phyloP scores from a whole-genome alignment of 2,113 vertebrate species.

The Tupaia chinensis region DNA sequence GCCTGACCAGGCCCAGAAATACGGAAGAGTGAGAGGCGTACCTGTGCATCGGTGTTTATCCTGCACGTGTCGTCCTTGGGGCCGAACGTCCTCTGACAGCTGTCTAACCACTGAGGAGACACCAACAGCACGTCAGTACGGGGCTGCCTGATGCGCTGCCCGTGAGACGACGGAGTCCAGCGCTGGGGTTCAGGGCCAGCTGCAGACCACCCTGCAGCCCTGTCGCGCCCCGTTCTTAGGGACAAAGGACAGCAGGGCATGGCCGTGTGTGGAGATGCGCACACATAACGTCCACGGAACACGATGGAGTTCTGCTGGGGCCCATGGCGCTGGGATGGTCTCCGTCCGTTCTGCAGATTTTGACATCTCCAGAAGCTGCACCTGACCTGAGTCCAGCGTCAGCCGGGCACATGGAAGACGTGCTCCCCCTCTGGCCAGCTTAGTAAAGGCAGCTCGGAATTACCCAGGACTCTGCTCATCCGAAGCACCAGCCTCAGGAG shows the following conservation, averaged over 20 bases:
- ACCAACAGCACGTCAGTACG: not conserved
- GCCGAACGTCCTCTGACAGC: constrained; percentile 97
- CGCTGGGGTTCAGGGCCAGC: no score
- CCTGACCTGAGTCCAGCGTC: constrained; percentile 85
- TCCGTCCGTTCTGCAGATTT: constrained; percentile 70
- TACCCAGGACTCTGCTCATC: constrained; percentile 88
- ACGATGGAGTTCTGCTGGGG: not conserved
- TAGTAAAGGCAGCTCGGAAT: constrained; percentile 92
- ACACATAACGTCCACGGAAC: not conserved
- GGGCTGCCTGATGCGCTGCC: no score
- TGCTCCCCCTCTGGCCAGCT: constrained; percentile 87
- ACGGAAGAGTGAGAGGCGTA: constrained; percentile 83
- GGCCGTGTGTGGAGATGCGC: fast-evolving
- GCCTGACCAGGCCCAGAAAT: constrained; percentile 51
- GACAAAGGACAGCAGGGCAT: not conserved
- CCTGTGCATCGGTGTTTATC: constrained; percentile 93
- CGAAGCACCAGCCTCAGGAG: constrained; percentile 86
- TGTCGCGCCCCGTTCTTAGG: no score
- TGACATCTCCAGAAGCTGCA: constrained; percentile 82
- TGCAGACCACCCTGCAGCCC: no score
- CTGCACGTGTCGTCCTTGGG: constrained; percentile 91
- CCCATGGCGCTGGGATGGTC: not conserved
- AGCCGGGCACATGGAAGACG: constrained; percentile 82
- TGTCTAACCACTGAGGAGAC: constrained; percentile 93
- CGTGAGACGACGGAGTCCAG: no score